Conservation (phyloP, 2,113 vertebrate species). For the Pholis gunnellus region DNA sequence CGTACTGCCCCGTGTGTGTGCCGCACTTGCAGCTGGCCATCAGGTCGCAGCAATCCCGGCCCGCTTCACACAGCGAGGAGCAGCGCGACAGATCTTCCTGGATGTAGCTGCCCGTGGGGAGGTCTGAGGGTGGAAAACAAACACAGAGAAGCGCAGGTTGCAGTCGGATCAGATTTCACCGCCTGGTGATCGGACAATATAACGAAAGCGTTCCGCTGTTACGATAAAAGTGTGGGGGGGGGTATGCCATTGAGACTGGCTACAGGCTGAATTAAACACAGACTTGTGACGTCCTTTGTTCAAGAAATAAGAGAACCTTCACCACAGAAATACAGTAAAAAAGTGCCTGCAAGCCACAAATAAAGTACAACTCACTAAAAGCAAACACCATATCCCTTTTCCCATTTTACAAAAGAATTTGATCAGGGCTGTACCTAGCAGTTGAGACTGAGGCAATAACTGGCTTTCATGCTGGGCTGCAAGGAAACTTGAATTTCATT, state of each 20-base stretch:
- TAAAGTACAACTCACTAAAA: not conserved
- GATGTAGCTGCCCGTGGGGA: constrained; percentile 95
- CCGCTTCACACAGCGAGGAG: constrained; percentile 90
- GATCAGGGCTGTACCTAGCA: not conserved
- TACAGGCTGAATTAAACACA: not conserved
- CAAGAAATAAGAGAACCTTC: constrained; percentile 3
- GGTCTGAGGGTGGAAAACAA: constrained; percentile 83
- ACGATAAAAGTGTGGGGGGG: not conserved
- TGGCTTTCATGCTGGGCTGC: constrained; percentile 8
- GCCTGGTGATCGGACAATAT: not conserved
- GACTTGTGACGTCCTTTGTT: not conserved
- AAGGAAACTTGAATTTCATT: constrained; percentile 14
- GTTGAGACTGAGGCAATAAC: not conserved
- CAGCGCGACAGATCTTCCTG: constrained; percentile 92
- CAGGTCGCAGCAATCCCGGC: constrained; percentile 92
- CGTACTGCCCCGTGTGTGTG: constrained; percentile 97
- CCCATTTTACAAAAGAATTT: not conserved
- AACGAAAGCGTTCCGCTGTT: not conserved
- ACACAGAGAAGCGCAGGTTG: constrained; percentile 8
- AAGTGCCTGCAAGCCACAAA: constrained; percentile 6
- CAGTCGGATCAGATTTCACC: not conserved
- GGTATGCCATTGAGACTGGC: not conserved
- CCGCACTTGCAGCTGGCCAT: constrained; percentile 99
- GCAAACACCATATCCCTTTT: not conserved
- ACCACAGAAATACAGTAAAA: constrained; percentile 21